Base-by-base conservation (phyloP, 2,113 vertebrate species). In the Serinus canaria region DNA sequence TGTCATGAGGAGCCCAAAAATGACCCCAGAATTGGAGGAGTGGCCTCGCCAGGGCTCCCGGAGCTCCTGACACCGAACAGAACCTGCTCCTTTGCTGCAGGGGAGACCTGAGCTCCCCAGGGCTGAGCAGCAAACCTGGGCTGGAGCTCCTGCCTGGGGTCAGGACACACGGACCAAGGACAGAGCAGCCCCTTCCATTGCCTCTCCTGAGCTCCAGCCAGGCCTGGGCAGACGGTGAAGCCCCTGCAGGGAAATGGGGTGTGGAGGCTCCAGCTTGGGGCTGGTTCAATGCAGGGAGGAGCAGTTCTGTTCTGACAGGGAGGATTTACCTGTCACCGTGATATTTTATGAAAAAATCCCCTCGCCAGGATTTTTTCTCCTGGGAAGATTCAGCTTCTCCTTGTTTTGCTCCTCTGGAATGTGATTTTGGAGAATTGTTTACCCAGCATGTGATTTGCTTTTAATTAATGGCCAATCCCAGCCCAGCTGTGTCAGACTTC, bases 21-120 rank as follows among this genome's bases (percentile, higher is more conserved):
- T 33, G 22, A 10, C 8, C 39, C 18, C 66, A 62, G 18, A 1
- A 13, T 1, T 39, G 1, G 2, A 15, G 33, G 11, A 39, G 10
- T 8, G 23, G 6, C 6, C 44, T 52, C 53, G 18, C 14, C 63
- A 15, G 2, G 4, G 60, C 60, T 86, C 50, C 5, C 2, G 7
- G 66, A 13, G n/a, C 74, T 49, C 3, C 59, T 83, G n/a, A 19
- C 28, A 25, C 14, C 39, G 28, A 13, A 28, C 35, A 69, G 68
- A 74, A 31, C 25, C 19, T 74, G 33, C 35, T 64, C 23, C 41
- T 55, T 19, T 43, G 35, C 9, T 20, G 37, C 46, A 79, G n/a
- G 56, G 22, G 43, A n/a, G 33, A 24, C 31, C 39, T 24, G 49
- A 76, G 8, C 35, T 73, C 27, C 28, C 55, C 43, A 24, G 44